Base-by-base conservation (phyloP, 2,113 vertebrate species). In the Forbesichthys papilliferus region DNA sequence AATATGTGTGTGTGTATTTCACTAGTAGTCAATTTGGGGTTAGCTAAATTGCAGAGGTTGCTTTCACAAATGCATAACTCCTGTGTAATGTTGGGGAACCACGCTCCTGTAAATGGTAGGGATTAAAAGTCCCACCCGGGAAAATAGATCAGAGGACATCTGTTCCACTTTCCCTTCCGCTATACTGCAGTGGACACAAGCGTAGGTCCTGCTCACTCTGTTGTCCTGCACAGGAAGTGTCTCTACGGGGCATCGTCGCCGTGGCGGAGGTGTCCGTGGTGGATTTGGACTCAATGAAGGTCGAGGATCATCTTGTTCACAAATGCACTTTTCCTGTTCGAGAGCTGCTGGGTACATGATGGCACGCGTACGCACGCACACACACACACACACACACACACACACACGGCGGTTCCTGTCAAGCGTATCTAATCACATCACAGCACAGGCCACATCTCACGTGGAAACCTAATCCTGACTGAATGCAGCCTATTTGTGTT, bases 261-360 rank as follows among this genome's bases (percentile, higher is more conserved):
- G 63, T 34, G 13, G 71, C 84, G 8, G 70, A 74, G 4, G 69
- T 73, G 14, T 80, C 69, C 11, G 51, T 88, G 47, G 71, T 86
- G 73, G 76, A 81, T 5, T 56, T 77, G 12, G 74, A 71, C 53
- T 69, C 82, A 54, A 46, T 75, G 27, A 16, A 56, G 34, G 61
- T 72, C 2, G 46, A 57, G n/a, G 76, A 78, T 56, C 47, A 5
- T 5, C 48, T 88, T 0, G 49, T 78, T 71, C 76, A 80, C 20
- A 51, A 58, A 56, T 88, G 86, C 63, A 72, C 48, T 4, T 86
- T 88, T 68, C 71, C 80, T 48, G 77, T 68, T 4, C 5, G 63
- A 69, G 87, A 89, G 11, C 61, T 87, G 0, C 69, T 88, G 1
- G 84, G 86, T 90, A 84, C 33, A 55, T 56, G 5, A 47, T 27